These are phyloP conservation scores for Neolamprologus devosi DNA, from an alignment of 2,113 vertebrate genomes.

Conservation along the genomic window DNA sequence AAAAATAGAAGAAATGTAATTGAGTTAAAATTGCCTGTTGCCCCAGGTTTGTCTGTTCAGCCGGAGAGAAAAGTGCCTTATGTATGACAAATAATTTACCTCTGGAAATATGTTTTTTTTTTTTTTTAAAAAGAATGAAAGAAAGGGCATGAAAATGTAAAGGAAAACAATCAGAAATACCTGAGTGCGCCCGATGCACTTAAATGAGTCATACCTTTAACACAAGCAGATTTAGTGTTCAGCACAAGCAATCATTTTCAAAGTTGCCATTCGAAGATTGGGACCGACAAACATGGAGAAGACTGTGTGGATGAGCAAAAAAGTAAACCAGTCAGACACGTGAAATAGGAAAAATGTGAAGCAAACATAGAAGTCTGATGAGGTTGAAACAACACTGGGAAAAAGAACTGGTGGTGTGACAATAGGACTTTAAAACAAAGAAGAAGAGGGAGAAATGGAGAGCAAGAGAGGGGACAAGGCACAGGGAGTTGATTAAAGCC, in stretches of 20 bases:
- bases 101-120: not conserved
- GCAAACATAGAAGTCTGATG: not conserved
- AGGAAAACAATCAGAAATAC: not conserved
- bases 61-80: not conserved
- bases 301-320: not conserved
- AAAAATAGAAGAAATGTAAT: not conserved
- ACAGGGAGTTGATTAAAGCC: conserved; percentile 57
- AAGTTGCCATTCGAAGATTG: not conserved
- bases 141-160: not conserved
- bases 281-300: not conserved
- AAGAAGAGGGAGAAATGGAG: not conserved
- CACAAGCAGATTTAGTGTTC: not conserved
- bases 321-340: not conserved
- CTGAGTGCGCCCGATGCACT: not conserved
- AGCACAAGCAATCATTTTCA: not conserved
- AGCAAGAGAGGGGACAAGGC: not conserved
- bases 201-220: not conserved
- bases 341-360: not conserved
- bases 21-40: not conserved
- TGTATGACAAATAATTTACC: not conserved
- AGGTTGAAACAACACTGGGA: accelerated
- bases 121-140: not conserved
- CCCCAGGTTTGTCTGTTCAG: not conserved
- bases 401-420: not conserved
- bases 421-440: not conserved